A percentile compares a stretch with the other conserved stretches of the same genome.
Evolutionary conservation across 2,113 vertebrate species (phyloP).

Genomic region (Hydrolagus affinis): DNA sequence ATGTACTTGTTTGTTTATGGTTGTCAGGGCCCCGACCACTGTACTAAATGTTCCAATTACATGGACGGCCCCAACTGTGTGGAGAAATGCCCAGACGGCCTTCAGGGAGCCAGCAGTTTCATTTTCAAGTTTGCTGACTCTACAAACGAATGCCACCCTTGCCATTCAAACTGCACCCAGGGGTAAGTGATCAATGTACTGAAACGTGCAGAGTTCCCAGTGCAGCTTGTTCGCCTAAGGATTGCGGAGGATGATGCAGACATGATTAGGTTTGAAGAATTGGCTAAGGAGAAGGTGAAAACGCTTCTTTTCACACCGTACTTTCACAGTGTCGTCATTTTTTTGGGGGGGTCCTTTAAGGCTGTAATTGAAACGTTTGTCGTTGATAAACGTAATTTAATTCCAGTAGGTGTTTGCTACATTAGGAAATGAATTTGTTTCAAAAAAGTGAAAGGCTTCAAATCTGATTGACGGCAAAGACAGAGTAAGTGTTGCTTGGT

Average conservation of each 20-base stretch:
- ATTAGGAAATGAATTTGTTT: background rate
- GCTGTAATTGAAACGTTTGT: background rate
- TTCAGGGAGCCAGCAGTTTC: slow-evolving; percentile 87
- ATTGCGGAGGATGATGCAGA: background rate
- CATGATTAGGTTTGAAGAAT: too few relatives aligned
- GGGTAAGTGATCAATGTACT: slow-evolving; percentile 62
- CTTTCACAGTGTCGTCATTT: background rate
- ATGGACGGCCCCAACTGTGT: slow-evolving; percentile 96
- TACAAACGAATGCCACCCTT: slow-evolving; percentile 86
- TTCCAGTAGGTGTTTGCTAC: background rate
- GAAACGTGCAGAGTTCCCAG: background rate
- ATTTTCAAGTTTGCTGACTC: slow-evolving; percentile 94
- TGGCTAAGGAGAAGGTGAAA: background rate
- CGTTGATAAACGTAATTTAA: background rate
- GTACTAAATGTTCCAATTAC: slow-evolving; percentile 83
- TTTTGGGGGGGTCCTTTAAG: background rate
- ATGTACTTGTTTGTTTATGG: slow-evolving; percentile 16
- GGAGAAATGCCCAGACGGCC: slow-evolving; percentile 87
- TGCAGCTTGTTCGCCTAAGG: background rate
- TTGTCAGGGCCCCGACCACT: slow-evolving; percentile 82
- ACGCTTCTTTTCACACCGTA: background rate
- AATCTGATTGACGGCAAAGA: too few relatives aligned
- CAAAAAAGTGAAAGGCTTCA: background rate
- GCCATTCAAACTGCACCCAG: slow-evolving; percentile 90
- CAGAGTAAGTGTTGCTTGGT: background rate